Evolutionary conservation across 2,797 vertebrate genomes (phyloP), one percentile per base, ranked within the genome.

Genomic region (Eleutherodactylus coqui): DNA sequence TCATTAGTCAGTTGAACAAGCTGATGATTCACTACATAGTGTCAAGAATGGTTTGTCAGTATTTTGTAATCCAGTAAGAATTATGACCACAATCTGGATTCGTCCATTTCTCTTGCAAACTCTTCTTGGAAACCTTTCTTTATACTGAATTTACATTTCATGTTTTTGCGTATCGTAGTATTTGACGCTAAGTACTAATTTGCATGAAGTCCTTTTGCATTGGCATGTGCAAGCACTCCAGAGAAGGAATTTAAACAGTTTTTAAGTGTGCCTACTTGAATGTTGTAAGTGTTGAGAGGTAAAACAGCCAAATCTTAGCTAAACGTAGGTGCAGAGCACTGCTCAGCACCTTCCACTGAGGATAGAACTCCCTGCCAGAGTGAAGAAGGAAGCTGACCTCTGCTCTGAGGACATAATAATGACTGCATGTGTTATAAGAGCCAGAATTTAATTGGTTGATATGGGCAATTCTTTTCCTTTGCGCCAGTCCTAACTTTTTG

Each of bases 241-340:
- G 21, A n/a, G 69, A 72, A 72, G 13, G 36, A n/a, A 43, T 73
- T 73, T 43, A 43, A 72, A 43, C 24, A 72, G 38, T 70, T 70
- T 41, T 41, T 41, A 69, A 69, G 36, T 38, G 36, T 11, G 3
- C 14, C 36, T 69, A 38, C 62, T 67, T 67, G 62, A 67, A 36
- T 36, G 32, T 67, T 67, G 32, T 24, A 41, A 24, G 36, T 70
- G 36, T 70, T 24, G 6, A 70, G 36, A 43, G 67, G 36, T 43
- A n/a, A 43, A 43, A 41, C 4, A n/a, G 36, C 38, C 9, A 43
- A 70, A 24, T 24, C 10, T 14, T n/a, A 5, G 36, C 10, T 41
- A 34, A 69, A 38, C 11, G 10, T 43, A n/a, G 34, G 3, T n/a
- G 24, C 67, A 24, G 21, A 43, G 11, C 13, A 43, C 36, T 4